These are phyloP conservation scores for Diplogasteroides magnus DNA, from an alignment of 1,140 invertebrate species.

Conservation along the genomic window DNA sequence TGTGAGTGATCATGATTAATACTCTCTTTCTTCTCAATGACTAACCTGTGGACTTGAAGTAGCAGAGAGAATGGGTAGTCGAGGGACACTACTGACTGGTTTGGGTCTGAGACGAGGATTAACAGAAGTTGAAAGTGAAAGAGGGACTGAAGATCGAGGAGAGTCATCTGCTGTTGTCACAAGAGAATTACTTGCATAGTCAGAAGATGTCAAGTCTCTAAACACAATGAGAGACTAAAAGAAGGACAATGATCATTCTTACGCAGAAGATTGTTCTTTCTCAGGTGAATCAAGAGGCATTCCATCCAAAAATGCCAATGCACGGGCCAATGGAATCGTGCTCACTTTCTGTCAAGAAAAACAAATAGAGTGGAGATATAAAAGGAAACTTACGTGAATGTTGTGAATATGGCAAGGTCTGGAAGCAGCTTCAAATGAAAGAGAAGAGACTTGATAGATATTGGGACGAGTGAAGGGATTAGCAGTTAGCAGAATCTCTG, in stretches of 20 bases:
- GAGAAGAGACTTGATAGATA: slow-evolving; percentile 45
- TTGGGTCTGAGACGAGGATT: slow-evolving; percentile 53
- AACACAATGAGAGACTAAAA: too few species aligned
- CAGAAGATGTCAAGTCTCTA: too few species aligned
- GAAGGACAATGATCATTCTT: too few species aligned
- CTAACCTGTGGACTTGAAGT: background rate
- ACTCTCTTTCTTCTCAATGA: background rate
- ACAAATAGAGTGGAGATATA: too few species aligned
- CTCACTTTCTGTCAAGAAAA: too few species aligned
- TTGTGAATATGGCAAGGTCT: slow-evolving; percentile 48
- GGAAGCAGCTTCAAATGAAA: slow-evolving; percentile 45
- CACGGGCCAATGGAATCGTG: too few species aligned
- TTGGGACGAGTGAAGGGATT: slow-evolving; percentile 42
- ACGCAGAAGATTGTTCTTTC: too few species aligned
- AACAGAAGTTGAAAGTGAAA: slow-evolving; percentile 45
- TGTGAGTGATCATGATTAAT: too few species aligned
- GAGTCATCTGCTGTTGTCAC: slow-evolving; percentile 37
- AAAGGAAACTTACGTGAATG: slow-evolving; percentile 46
- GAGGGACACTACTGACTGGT: slow-evolving; percentile 31
- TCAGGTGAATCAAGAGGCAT: too few species aligned
- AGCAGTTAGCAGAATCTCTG: slow-evolving; percentile 39
- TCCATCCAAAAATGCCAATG: too few species aligned
- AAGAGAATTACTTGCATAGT: too few species aligned
- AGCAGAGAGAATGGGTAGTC: slow-evolving; percentile 22
- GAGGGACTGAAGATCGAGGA: slow-evolving; percentile 10